Evolutionary conservation across 2,113 vertebrate species (phyloP).

Genomic region (Rissa tridactyla): DNA sequence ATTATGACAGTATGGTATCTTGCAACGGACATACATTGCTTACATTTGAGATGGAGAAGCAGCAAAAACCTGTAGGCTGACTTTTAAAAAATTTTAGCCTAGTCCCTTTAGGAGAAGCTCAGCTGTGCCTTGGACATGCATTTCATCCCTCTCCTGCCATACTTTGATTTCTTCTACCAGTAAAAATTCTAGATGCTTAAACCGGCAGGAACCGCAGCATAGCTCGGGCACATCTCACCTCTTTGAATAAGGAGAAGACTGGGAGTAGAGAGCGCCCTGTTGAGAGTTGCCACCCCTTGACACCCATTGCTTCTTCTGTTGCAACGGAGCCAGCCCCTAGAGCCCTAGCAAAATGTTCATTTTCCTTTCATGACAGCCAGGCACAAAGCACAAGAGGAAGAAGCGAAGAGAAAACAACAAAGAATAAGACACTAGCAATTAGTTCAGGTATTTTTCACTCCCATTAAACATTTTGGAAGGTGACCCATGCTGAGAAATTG

Average conservation of each 20-base stretch:
- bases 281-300: not conserved
- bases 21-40: not conserved
- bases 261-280: not conserved
- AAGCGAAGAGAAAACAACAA: not conserved
- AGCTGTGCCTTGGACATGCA: not conserved
- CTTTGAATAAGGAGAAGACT: not conserved
- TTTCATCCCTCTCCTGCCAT: not conserved
- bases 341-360: not conserved
- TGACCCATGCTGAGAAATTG: constrained; percentile 52
- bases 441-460: constrained; percentile 35
- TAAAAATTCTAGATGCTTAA: not conserved
- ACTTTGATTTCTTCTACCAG: not conserved
- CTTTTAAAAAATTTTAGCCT: not conserved
- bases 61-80: not conserved
- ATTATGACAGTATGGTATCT: not conserved
- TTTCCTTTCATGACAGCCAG: not conserved
- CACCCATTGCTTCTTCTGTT: not conserved
- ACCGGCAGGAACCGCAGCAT: not conserved
- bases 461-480: constrained; percentile 27
- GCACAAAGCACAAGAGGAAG: not conserved
- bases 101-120: not conserved
- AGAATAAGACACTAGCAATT: constrained; percentile 43
- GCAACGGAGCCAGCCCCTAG: not conserved
- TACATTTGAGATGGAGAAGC: not conserved
- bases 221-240: not conserved